Percentiles rank a stretch among this genome's conserved stretches.
phyloP scores from a whole-genome alignment of 2,113 vertebrate genomes.

The Rhodinocichla rosea region DNA sequence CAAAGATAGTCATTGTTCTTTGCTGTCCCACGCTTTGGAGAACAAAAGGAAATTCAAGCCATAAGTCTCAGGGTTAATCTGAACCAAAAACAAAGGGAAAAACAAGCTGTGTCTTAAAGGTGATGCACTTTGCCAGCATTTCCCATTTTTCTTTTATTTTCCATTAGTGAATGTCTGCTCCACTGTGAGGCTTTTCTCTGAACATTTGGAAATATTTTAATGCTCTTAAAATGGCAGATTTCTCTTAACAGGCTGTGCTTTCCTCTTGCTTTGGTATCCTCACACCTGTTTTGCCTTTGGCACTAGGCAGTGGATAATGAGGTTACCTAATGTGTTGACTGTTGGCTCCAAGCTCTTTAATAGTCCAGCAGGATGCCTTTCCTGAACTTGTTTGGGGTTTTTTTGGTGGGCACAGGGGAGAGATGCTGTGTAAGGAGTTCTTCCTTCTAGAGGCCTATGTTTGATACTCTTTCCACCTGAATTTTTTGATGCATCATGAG shows the following conservation, averaged over 20 bases:
- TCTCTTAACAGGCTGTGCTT: conserved; percentile 41
- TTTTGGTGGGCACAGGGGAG: neutral
- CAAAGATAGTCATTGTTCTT: neutral
- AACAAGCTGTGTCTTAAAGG: neutral
- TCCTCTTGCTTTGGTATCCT: conserved; percentile 14
- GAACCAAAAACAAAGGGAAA: neutral
- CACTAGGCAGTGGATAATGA: conserved; percentile 50
- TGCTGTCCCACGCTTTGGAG: neutral
- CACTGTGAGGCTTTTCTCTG: neutral
- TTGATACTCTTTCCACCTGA: neutral
- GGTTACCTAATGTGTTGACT: conserved; percentile 46
- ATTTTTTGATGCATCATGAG: neutral
- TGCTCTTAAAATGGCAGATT: conserved; percentile 36
- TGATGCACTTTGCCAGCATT: neutral
- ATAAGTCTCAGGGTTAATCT: neutral
- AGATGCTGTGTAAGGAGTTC: neutral
- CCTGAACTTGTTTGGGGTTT: neutral
- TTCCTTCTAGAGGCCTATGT: neutral
- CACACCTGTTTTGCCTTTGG: conserved; percentile 70
- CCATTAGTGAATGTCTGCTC: conserved; percentile 12
- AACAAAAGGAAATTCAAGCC: neutral
- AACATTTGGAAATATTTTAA: conserved; percentile 43
- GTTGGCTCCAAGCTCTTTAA: conserved; percentile 4
- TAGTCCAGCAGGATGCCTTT: conserved; percentile 24
- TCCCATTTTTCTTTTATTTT: neutral